phyloP scores from a whole-genome alignment of 1,140 invertebrate genomes.

The Trichonephila clavipes region DNA sequence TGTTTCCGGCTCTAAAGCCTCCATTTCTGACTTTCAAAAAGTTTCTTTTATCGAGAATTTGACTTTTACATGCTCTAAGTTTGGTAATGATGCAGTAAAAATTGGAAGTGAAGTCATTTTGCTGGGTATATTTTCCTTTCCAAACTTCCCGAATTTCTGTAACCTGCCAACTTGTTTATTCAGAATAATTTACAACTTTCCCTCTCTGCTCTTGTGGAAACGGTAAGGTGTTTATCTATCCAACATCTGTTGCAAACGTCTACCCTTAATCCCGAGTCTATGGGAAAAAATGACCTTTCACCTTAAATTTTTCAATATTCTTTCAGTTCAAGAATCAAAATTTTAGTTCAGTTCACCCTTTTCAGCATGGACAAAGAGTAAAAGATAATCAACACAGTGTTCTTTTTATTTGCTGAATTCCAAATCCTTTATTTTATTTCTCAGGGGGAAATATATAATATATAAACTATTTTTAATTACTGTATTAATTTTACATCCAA shows the following conservation, averaged over 20 bases:
- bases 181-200: constrained; percentile 73
- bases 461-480: too few species aligned
- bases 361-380: too few species aligned
- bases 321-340: neutral
- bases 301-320: neutral
- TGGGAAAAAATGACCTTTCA: constrained; percentile 29
- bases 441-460: too few species aligned
- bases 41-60: constrained; percentile 68
- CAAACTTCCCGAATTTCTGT: constrained; percentile 61
- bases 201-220: constrained; percentile 43
- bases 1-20: constrained; percentile 40
- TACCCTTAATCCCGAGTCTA: constrained; percentile 45
- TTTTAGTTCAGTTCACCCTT: too few species aligned
- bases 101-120: constrained; percentile 53
- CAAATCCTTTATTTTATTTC: too few species aligned
- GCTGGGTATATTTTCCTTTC: constrained; percentile 43
- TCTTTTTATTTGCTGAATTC: too few species aligned
- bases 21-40: constrained; percentile 29
- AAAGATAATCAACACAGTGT: too few species aligned
- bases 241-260: constrained; percentile 73
- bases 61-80: constrained; percentile 71
- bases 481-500: too few species aligned
- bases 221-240: constrained; percentile 73
- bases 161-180: constrained; percentile 75
- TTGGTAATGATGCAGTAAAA: constrained; percentile 74